These are phyloP conservation scores for Salminus brasiliensis DNA, from an alignment of 2,113 vertebrate genomes.

Conservation along the genomic window DNA sequence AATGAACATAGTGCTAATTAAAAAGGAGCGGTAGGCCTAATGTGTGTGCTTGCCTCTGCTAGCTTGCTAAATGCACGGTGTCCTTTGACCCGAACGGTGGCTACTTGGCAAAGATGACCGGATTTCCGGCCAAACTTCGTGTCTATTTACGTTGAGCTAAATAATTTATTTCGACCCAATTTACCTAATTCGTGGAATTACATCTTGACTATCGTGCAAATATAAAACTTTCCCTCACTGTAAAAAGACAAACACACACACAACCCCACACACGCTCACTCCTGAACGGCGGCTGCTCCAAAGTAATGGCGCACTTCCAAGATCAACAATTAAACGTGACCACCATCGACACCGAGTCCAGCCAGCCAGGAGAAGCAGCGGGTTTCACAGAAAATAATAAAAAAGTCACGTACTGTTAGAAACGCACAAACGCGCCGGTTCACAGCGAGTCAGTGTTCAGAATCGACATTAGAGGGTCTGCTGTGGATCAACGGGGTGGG, in stretches of 20 bases:
- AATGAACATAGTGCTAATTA: neutral
- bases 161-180: constrained; percentile 24
- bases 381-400: neutral
- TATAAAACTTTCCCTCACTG: neutral
- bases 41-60: neutral
- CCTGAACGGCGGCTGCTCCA: constrained; percentile 23
- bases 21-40: neutral
- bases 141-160: constrained; percentile 33
- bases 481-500: neutral
- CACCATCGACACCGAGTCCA: constrained; percentile 16
- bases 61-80: neutral
- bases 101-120: constrained; percentile 30
- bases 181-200: neutral
- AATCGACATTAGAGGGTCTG: neutral
- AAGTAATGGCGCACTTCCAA: constrained; percentile 56
- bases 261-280: no score
- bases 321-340: constrained; percentile 15
- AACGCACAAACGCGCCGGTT: neutral
- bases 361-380: neutral
- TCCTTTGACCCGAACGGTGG: constrained; percentile 41
- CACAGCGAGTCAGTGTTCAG: neutral
- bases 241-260: neutral
- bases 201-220: neutral
- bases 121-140: constrained; percentile 49
- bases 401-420: neutral